Evolutionary conservation across 2,113 vertebrate species (phyloP), one percentile per base, ranked within the genome.

Genomic region (Tragelaphus scriptus): DNA sequence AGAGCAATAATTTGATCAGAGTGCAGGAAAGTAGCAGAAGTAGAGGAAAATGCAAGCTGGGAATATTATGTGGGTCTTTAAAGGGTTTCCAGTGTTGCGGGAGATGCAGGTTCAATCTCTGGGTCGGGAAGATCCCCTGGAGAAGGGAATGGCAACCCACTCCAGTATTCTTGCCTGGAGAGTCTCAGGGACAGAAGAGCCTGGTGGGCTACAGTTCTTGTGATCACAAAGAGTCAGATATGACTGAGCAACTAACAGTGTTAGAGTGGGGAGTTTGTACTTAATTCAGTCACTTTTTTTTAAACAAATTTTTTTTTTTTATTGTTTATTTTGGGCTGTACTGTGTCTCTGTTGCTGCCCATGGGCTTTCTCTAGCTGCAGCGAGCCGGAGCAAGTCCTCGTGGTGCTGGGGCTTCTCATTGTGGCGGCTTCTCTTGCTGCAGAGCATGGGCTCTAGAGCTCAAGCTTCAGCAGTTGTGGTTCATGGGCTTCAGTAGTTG

Each of bases 21-120:
- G 30, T 47, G 51, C 36, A 85, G 40, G 19, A 26, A 79, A 71
- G 36, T 49, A 21, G 61, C 26, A 63, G 85, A 86, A 79, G 32
- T 26, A 47, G 53, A 87, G 51, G 32, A 9, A 85, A 25, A 55
- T 36, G 58, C 59, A 65, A 55, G 30, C 61, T 94, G 56, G 28
- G 16, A 87, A 14, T 44, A 2, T 71, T 21, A 28, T 11, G 6
- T 40, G 65, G 59, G 21, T 15, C 23, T 79, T 53, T 28, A 59
- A 91, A 61, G 28, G 11, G 13, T 58, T 91, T 81, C 75, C 51
- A 26, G 36, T 77, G 36, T 77, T 26, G 10, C 0, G 0, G 10
- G 68, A 71, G n/a, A 71, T n/a, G 10, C 0, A 7, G 63, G 7
- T 68, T 68, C 1, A 1, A 2, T n/a, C 32, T 17, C 63, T 19